These are phyloP conservation scores for Cichladusa arquata DNA, from an alignment of 2,113 vertebrate species.

Conservation along the genomic window DNA sequence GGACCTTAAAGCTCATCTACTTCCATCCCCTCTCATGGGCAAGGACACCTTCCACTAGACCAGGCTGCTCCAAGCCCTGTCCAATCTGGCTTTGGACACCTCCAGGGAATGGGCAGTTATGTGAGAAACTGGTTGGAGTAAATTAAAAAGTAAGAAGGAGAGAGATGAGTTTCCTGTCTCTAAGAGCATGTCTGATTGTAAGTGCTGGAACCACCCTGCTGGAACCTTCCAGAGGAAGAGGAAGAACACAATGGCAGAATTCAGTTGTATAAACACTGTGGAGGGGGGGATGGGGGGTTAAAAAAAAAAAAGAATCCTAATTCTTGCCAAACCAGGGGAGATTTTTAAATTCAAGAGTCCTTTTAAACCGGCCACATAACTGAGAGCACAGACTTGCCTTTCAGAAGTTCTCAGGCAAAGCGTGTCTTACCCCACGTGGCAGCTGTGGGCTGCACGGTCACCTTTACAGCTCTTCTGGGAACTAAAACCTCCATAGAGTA, in stretches of 20 bases:
- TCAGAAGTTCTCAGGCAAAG: not conserved
- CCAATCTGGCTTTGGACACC: not conserved
- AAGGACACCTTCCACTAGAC: not conserved
- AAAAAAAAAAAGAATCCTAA: not conserved
- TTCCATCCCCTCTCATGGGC: too few relatives aligned
- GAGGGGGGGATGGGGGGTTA: not conserved
- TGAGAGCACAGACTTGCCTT: not conserved
- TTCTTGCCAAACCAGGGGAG: not conserved
- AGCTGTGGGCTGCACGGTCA: rapidly evolving
- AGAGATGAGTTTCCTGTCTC: not conserved
- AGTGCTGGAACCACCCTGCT: not conserved
- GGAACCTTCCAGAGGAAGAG: not conserved
- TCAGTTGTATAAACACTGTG: not conserved
- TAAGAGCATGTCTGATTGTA: not conserved
- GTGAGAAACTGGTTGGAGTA: not conserved
- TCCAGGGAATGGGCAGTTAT: not conserved
- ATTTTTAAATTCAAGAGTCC: not conserved
- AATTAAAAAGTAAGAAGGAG: not conserved
- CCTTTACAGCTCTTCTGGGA: not conserved
- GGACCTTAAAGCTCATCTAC: not conserved
- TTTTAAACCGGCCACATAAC: not conserved
- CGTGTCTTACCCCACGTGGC: rapidly evolving
- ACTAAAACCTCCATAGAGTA: rapidly evolving
- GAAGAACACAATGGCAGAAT: not conserved
- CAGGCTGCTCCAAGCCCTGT: not conserved